Evolutionary conservation across 2,797 vertebrate species (phyloP).

Genomic region (Lithobates sylvaticus): DNA sequence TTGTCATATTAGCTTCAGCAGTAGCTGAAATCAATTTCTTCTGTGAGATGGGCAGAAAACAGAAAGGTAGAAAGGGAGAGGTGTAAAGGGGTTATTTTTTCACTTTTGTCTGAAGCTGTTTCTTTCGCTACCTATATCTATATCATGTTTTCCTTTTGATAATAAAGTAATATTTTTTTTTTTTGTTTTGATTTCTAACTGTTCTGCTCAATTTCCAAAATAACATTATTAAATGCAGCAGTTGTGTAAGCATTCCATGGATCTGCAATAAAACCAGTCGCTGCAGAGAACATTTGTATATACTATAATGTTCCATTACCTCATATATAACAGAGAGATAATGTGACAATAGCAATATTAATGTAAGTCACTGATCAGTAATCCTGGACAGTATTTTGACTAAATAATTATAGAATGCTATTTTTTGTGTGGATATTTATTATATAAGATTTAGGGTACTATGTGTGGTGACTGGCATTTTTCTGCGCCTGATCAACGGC

Average conservation of each 20-base stretch:
- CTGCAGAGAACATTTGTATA: slow-evolving; percentile 40
- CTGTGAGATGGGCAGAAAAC: slow-evolving; percentile 48
- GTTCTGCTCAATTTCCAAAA: slow-evolving; percentile 56
- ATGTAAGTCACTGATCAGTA: not conserved
- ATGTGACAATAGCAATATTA: slow-evolving; percentile 28
- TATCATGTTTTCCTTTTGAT: slow-evolving; percentile 31
- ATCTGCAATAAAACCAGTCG: slow-evolving; percentile 41
- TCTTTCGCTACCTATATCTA: slow-evolving; percentile 43
- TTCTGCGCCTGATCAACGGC: no score
- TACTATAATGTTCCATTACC: slow-evolving; percentile 33
- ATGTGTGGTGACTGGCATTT: no score
- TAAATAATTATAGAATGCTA: not conserved
- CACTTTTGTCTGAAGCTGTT: slow-evolving; percentile 54
- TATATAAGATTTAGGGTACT: not conserved
- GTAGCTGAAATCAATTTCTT: slow-evolving; percentile 66
- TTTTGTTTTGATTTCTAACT: slow-evolving; percentile 51
- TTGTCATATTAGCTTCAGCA: slow-evolving; percentile 60
- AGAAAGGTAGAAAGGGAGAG: slow-evolving; percentile 48
- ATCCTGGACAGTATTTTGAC: slow-evolving; percentile 13
- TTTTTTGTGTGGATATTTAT: not conserved
- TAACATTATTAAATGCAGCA: slow-evolving; percentile 52
- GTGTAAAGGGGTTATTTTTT: slow-evolving; percentile 62
- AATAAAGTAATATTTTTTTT: slow-evolving; percentile 24
- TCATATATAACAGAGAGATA: slow-evolving; percentile 8
- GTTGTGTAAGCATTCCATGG: slow-evolving; percentile 37